Base-by-base conservation (phyloP, 2,113 vertebrate genomes). In the Piprites chloris region DNA sequence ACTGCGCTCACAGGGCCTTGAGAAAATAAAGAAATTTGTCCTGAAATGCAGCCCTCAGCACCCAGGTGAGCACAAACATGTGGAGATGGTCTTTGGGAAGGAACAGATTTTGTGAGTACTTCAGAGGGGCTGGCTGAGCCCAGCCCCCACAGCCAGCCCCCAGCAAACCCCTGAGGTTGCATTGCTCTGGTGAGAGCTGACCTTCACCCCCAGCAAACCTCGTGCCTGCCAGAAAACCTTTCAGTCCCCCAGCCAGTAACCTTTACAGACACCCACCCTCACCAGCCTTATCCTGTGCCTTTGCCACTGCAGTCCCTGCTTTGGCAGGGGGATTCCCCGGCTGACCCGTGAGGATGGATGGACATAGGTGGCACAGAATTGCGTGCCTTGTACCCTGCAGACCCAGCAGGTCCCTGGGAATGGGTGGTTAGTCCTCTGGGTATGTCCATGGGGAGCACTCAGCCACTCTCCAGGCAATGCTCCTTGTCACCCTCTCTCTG, bases 401-500 rank as follows among this genome's bases (percentile, higher is more conserved):
- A 16, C 4, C 49, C 61, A 24, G 68, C 37, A 74, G 49, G 6
- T 20, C 12, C 19, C 69, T 22, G 62, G 35, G 9, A 33, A 11
- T 0, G 33, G 18, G 24, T 33, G 47, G 9, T 14, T 8, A 2
- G 16, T 11, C 9, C 47, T 10, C 11, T 3, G 18, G 47, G 59
- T 47, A 46, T 67, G 50, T 27, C 39, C 16, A 2, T 0, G 12
- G 52, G 39, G 52, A 78, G 47, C 23, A 4, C 55, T 19, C 28
- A 1, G n/a, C 2, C 33, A 14, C 33, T 33, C 22, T 59, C n/a
- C 19, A 9, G 33, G 24, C 0, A 1, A 12, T 21, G 11, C 14
- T 67, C 28, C 2, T 24, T 2, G 2, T 20, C 2, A 0, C 33
- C 46, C 4, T 12, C 37, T 23, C 46, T n/a, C 67, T 1, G 3